phyloP scores from a whole-genome alignment of 2,888 invertebrate genomes.

The Bugulina stolonifera region DNA sequence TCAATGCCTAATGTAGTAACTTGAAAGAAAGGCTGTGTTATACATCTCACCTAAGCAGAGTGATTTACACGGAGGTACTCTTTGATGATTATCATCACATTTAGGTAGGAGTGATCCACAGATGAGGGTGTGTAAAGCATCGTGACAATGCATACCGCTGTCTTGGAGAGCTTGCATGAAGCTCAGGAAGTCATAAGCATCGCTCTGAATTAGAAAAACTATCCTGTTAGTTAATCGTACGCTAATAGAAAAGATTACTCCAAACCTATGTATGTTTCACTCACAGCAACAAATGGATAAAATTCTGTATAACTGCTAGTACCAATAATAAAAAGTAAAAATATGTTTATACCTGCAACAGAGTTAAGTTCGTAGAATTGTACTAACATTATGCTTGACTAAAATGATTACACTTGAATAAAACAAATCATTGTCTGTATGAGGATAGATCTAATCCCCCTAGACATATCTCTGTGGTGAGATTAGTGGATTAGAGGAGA shows the following conservation, averaged over 20 bases:
- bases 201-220: too few species aligned
- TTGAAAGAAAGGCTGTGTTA: neutral
- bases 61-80: slow-evolving; percentile 14
- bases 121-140: neutral
- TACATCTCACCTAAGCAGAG: slow-evolving; percentile 10
- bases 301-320: too few species aligned
- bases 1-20: too few species aligned
- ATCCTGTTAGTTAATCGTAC: too few species aligned
- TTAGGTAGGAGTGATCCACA: slow-evolving; percentile 2
- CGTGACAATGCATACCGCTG: slow-evolving; percentile 22
- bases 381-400: too few species aligned
- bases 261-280: too few species aligned
- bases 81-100: neutral
- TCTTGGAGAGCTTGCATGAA: slow-evolving; percentile 23
- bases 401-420: too few species aligned
- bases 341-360: too few species aligned
- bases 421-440: neutral
- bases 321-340: too few species aligned
- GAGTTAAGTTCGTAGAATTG: too few species aligned
- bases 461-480: neutral
- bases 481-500: neutral
- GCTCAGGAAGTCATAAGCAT: slow-evolving; percentile 20
- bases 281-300: too few species aligned
- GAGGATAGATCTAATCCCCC: neutral
- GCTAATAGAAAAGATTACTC: too few species aligned